Evolutionary conservation across 2,888 invertebrate genomes (phyloP).

Genomic region (Synergus laeviventris): DNA sequence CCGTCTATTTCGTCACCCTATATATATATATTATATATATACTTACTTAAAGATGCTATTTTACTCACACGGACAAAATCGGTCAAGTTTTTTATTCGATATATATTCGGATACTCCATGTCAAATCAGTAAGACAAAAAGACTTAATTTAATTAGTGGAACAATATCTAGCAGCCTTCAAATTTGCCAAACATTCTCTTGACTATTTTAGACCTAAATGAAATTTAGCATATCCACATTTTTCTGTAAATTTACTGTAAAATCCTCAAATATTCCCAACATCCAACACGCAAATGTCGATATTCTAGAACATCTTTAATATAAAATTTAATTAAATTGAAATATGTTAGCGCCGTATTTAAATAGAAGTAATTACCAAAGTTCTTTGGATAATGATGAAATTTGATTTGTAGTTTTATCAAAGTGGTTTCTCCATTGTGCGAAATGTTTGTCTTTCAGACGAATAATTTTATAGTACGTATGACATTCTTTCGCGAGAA

Average conservation of each 20-base stretch:
- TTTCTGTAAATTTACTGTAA: neutral
- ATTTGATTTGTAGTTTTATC: neutral
- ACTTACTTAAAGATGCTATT: neutral
- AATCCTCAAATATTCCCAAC: no score
- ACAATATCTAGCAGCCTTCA: no score
- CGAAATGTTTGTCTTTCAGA: neutral
- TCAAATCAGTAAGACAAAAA: no score
- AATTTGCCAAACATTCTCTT: no score
- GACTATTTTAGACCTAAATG: neutral
- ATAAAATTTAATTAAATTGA: neutral
- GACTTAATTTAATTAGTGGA: no score
- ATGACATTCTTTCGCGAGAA: neutral
- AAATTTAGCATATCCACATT: neutral
- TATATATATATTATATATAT: neutral
- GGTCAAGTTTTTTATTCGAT: constrained; percentile 6
- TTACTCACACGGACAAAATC: constrained; percentile 5
- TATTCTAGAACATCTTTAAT: no score
- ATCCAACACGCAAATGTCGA: no score
- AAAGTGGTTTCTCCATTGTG: neutral
- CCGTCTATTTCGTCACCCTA: constrained; percentile 42
- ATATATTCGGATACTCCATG: no score
- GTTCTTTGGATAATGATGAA: neutral
- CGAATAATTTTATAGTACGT: constrained; percentile 1
- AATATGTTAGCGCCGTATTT: neutral
- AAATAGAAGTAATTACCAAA: neutral